Evolutionary conservation across 2,797 vertebrate species (phyloP).

Genomic region (Sus cebifrons): DNA sequence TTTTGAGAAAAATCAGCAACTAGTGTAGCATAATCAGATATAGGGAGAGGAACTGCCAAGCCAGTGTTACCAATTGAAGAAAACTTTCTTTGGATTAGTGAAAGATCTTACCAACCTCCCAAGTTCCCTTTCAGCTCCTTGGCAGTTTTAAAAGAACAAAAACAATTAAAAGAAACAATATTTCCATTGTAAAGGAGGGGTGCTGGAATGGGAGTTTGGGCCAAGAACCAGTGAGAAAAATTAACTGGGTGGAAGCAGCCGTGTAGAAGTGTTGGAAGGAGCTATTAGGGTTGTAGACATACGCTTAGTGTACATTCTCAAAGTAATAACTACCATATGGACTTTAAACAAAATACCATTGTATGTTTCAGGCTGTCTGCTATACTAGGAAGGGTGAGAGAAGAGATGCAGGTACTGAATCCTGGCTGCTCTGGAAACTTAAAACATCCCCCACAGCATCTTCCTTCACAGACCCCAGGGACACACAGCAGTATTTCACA

Average conservation of each 20-base stretch:
- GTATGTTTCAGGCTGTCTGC: constrained; percentile 47
- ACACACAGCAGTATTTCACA: background rate
- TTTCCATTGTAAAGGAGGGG: background rate
- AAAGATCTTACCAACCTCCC: background rate
- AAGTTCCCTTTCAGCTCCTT: constrained; percentile 41
- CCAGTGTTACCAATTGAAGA: constrained; percentile 1
- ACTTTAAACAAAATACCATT: constrained; percentile 77
- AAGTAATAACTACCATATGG: constrained; percentile 83
- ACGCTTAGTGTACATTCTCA: constrained; percentile 54
- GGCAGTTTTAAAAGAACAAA: constrained; percentile 54
- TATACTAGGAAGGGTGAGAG: background rate
- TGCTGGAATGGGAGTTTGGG: background rate
- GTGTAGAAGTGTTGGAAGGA: constrained; percentile 71
- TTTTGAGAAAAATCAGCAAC: background rate
- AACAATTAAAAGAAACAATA: constrained; percentile 58
- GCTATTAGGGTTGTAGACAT: constrained; percentile 70
- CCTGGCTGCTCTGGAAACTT: background rate
- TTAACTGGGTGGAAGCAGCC: constrained; percentile 31
- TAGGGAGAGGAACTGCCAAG: background rate
- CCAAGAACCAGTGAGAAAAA: constrained; percentile 61
- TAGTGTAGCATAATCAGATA: background rate
- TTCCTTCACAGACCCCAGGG: background rate
- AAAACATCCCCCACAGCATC: background rate
- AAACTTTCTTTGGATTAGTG: background rate
- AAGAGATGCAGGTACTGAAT: background rate